Base-by-base conservation (phyloP, 2,888 invertebrate species). In the Scaptomyza caliginosa region DNA sequence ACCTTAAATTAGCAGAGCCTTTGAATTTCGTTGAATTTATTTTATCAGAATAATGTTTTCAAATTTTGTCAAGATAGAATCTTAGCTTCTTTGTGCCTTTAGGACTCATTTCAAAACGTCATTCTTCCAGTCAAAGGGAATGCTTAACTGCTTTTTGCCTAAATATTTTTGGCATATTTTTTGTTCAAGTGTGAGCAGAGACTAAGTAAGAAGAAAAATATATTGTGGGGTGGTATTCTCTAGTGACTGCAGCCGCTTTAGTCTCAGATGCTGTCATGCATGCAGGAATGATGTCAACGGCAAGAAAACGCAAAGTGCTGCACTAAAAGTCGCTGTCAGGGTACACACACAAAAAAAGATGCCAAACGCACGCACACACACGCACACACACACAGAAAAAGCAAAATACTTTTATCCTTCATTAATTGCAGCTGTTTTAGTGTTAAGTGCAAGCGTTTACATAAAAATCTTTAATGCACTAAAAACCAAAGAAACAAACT, bases 271-370 rank as follows among this genome's bases (percentile, higher is more conserved):
- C 73, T 59, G 43, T 54, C 73, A 75, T 69, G 60, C 73, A 73
- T 60, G 65, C 63, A 28, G 42, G 60, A 79, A 75, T 66, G 60
- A 69, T 78, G 78, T 73, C 77, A 74, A 50, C 62, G 19, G 46
- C 32, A 40, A 39, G 59, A 60, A 66, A 49, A 49, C 24, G 50
- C 50, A 51, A 58, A 62, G 40, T 43, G 48, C 48, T 42, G 56
- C 66, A 57, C 50, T 49, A 71, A 68, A 72, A 49, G 49, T 51
- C 16, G 34, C 32, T 42, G 49, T 39, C 24, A 30, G 46, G 40
- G 46, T 52, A n/a, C n/a, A n/a, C n/a, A n/a, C n/a, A 45, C 3
- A 10, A 28, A 34, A 34, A 19, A 39, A 16, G 13, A 28, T n/a
- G n/a, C n/a, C n/a, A n/a, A n/a, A n/a, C n/a, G n/a, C n/a, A n/a